Evolutionary conservation across 2,797 vertebrate species (phyloP), one percentile per base, ranked within the genome.

Genomic region (Cossypha dichroa): DNA sequence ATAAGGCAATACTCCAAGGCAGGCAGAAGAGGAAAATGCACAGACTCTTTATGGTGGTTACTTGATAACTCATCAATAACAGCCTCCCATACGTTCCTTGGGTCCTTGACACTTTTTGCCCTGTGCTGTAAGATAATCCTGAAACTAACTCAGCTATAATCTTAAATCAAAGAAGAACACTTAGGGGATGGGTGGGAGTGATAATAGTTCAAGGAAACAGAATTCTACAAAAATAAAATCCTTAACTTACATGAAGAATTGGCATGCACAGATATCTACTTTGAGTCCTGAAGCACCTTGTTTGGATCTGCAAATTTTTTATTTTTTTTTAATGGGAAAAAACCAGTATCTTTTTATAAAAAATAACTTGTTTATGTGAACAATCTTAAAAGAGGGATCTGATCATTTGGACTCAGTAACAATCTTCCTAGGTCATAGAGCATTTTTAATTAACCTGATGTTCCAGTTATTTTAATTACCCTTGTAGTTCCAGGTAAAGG

Each of bases 381-480:
- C 15, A 31, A 17, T 64, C 46, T 85, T 85, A n/a, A 91, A 80
- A 68, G 49, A 78, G 2, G 2, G 1, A 75, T 75, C 43, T 46
- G 38, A 66, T 64, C 5, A 40, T 72, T 66, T 60, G n/a, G 70
- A 38, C 18, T 90, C 31, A 23, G 26, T 56, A 94, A 68, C 15
- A 85, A 33, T 52, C 58, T 78, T 81, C 34, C 19, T 66, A 49
- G 1, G 5, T 81, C 38, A 86, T 11, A 45, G 29, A 73, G 26
- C 9, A 13, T 33, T 91, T 91, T 91, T 67, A 94, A 73, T 88
- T 81, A 95, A 72, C n/a, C 26, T 67, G 28, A 52, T 84, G 48
- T 78, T 89, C 63, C n/a, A 63, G 45, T 48, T 88, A 46, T 63
- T 91, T 88, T 94, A 93, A 91, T 93, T 94, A 84, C 41, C 23